A percentile compares a stretch with the other conserved stretches of the same genome.
These are phyloP conservation scores for Valencia hispanica DNA, from an alignment of 2,797 vertebrate genomes.

Conservation along the genomic window DNA sequence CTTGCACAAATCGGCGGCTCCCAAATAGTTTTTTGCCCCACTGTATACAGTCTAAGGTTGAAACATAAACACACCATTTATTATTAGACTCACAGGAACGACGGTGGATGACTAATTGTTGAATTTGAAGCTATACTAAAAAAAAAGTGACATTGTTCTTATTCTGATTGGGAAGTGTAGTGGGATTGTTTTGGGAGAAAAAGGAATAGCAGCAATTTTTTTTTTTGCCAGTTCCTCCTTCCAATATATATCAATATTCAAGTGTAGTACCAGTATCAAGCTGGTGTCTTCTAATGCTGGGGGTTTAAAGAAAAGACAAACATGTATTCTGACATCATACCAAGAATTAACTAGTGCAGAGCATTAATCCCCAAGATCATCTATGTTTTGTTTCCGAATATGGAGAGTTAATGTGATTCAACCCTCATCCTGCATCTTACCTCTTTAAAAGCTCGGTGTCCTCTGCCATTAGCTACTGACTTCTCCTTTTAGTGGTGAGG, in stretches of 20 bases:
- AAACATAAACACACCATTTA: too few relatives aligned
- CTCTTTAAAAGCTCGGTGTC: slow-evolving; percentile 5
- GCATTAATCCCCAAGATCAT: not conserved
- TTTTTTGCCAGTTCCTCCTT: not conserved
- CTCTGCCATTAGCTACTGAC: not conserved
- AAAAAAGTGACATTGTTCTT: too few relatives aligned
- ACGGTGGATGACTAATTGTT: too few relatives aligned
- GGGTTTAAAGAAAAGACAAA: not conserved
- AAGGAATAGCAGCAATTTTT: not conserved
- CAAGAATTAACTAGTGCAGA: not conserved
- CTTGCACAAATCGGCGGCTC: too few relatives aligned
- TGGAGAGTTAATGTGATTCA: not conserved
- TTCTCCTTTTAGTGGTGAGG: slow-evolving; percentile 6
- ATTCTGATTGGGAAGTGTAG: too few relatives aligned
- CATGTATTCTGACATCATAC: not conserved
- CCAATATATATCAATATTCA: not conserved
- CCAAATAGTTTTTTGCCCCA: too few relatives aligned
- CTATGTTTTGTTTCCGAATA: not conserved
- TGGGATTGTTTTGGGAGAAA: too few relatives aligned
- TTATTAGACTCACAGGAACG: too few relatives aligned
- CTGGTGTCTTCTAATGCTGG: not conserved
- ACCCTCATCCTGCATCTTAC: not conserved
- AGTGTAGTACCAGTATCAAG: not conserved
- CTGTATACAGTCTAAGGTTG: too few relatives aligned
- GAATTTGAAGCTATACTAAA: too few relatives aligned